These are phyloP conservation scores for Drosophila fulvimacula DNA, from an alignment of 2,888 invertebrate genomes.

Conservation along the genomic window DNA sequence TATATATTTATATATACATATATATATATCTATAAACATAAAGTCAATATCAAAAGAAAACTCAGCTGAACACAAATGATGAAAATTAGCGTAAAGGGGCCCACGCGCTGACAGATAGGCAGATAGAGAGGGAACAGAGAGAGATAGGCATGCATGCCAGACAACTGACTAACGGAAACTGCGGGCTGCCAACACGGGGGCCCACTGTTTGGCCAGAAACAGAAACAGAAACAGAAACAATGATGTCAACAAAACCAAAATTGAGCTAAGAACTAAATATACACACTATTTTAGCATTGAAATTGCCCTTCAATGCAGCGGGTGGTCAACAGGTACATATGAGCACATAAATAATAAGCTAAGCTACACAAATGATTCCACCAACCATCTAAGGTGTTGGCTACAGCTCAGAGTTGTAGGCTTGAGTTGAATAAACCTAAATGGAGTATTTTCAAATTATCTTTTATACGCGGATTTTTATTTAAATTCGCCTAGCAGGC, in stretches of 20 bases:
- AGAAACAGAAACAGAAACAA: constrained; percentile 16
- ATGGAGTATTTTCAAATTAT: no score
- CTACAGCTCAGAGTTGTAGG: neutral
- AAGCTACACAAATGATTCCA: constrained; percentile 2
- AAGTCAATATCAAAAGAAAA: constrained; percentile 58
- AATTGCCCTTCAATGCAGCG: constrained; percentile 50
- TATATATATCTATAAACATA: constrained; percentile 30
- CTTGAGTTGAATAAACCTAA: neutral
- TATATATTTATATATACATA: constrained; percentile 11
- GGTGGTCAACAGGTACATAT: constrained; percentile 37
- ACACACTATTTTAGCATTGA: constrained; percentile 50
- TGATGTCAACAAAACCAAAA: constrained; percentile 66
- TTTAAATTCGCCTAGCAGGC: no score
- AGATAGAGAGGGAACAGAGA: constrained; percentile 23
- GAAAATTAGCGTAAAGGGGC: constrained; percentile 61
- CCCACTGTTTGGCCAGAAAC: constrained; percentile 37
- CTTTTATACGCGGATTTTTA: no score
- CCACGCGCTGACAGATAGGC: constrained; percentile 53
- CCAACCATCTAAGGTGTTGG: neutral
- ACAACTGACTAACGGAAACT: constrained; percentile 59
- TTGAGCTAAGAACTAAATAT: constrained; percentile 34
- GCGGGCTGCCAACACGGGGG: constrained; percentile 56
- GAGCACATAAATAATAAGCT: constrained; percentile 8
- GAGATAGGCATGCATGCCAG: constrained; percentile 18
- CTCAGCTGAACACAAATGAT: constrained; percentile 45